Evolutionary conservation across 2,888 invertebrate genomes (phyloP).

Genomic region (Helicoverpa assulta): DNA sequence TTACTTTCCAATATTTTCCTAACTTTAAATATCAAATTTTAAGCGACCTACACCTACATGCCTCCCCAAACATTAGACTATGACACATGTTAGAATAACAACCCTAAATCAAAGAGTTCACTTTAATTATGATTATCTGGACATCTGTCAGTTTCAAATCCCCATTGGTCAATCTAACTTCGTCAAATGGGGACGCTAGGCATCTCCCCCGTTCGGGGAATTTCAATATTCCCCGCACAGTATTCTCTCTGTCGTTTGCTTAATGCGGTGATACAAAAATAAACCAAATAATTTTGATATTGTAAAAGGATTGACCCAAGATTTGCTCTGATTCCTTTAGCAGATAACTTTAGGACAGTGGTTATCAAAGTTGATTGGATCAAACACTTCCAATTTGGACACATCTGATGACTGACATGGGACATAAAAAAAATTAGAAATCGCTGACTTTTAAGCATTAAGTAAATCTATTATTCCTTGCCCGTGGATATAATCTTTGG

Average conservation of each 20-base stretch:
- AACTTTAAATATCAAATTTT: too few relatives aligned
- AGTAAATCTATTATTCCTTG: too few relatives aligned
- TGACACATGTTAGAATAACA: neutral
- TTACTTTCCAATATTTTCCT: too few relatives aligned
- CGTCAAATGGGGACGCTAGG: neutral
- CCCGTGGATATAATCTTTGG: too few relatives aligned
- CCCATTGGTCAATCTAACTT: slow-evolving; percentile 38
- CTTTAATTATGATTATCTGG: slow-evolving; percentile 5
- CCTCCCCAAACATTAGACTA: neutral
- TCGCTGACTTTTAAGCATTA: neutral
- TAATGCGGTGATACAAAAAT: slow-evolving; percentile 39
- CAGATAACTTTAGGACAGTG: slow-evolving; percentile 24
- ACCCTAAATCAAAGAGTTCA: slow-evolving; percentile 1
- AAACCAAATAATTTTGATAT: slow-evolving; percentile 46
- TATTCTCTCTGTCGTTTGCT: slow-evolving; percentile 31
- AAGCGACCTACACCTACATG: neutral
- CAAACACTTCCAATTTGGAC: too few relatives aligned
- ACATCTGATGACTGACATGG: too few relatives aligned
- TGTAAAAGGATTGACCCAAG: slow-evolving; percentile 27
- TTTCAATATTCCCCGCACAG: slow-evolving; percentile 17
- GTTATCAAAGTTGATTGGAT: neutral
- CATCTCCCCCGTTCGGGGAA: neutral
- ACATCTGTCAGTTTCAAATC: slow-evolving; percentile 35
- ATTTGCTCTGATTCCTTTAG: slow-evolving; percentile 35
- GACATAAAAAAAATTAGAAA: neutral